Evolutionary conservation across 2,113 vertebrate species (phyloP), one percentile per base, ranked within the genome.

Genomic region (Cercocebus atys): DNA sequence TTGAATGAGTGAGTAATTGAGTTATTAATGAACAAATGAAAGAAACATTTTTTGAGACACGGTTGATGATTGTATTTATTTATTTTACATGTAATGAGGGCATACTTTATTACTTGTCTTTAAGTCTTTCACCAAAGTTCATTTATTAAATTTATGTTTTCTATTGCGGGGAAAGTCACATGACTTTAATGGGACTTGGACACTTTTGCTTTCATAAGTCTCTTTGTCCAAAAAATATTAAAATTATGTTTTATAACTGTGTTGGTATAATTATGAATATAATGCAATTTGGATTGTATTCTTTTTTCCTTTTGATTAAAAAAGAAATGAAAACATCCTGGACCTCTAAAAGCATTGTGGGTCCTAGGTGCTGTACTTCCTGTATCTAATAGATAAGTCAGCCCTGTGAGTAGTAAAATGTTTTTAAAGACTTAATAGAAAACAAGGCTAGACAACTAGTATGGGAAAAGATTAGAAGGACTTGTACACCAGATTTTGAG

Each of bases 51-150:
- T 55, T n/a, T 23, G 47, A 80, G 32, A 20, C 8, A 55, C 1
- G 3, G 47, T 55, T n/a, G 78, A 80, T n/a, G 78, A 18, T 22
- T 80, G 55, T n/a, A 55, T 80, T 80, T 50, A 12, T 50, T 35
- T 80, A n/a, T n/a, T 52, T 55, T 43, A 45, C 12, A 10, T 76
- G 81, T 76, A 86, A 81, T 10, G 23, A 73, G 4, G 25, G 8
- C 7, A 64, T 92, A n/a, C 16, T 90, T 85, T 90, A 86, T 57
- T 95, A 75, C 6, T 32, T 59, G 18, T 70, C 35, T 70, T 86
- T 89, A 96, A 93, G 81, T 75, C 30, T 94, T 92, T 86, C 45
- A 50, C 73, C n/a, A 50, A 90, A 93, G 79, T 80, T 89, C 35
- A 90, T 45, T 90, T 94, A 72, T 47, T 76, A 68, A 96, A 59